Base-by-base conservation (phyloP, 2,797 vertebrate species). In the Sebastiscus albofasciatus region DNA sequence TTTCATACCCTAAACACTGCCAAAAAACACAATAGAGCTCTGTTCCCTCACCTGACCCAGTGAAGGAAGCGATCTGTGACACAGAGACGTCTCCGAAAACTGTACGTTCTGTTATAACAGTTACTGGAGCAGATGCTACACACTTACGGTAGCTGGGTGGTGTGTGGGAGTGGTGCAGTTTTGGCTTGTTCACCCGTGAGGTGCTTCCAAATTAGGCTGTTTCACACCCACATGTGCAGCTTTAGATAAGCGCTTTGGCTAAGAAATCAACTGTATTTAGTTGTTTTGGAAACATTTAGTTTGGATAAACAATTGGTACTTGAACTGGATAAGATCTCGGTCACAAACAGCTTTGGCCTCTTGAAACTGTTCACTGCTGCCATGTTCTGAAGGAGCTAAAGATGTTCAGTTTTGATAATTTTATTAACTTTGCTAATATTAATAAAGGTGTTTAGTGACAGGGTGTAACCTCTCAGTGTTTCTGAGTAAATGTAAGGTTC, bases 21-120 rank as follows among this genome's bases (percentile, higher is more conserved):
- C 29, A 18, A 0, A 46, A 46, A 58, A 77, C 67, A 90, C 80
- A 87, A 89, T 84, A 58, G 82, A 74, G 75, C 24, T 34, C 13
- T 58, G 49, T 84, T 76, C 64, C 67, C 31, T 72, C 39, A 24
- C 22, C 24, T 61, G 61, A 67, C 24, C 64, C 65, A 64, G 49
- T 13, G 0, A 7, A 6, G 46, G 11, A 4, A 62, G 39, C 56
- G 10, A 13, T 56, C 67, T 49, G 65, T 65, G 72, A 77, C 71
- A 68, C 39, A 34, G 36, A 60, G 54, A 8, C 27, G 13, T n/a
- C n/a, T 72, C 54, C 36, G 8, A 16, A 80, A 61, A 59, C 36
- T 16, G 31, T 4, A 68, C 66, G 1, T 8, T 75, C 29, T 67
- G 39, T 76, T 39, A 42, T 79, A 42, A 58, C 42, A 46, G 24